Evolutionary conservation across 2,797 vertebrate genomes (phyloP).

Genomic region (Gymnoscopelus braueri): DNA sequence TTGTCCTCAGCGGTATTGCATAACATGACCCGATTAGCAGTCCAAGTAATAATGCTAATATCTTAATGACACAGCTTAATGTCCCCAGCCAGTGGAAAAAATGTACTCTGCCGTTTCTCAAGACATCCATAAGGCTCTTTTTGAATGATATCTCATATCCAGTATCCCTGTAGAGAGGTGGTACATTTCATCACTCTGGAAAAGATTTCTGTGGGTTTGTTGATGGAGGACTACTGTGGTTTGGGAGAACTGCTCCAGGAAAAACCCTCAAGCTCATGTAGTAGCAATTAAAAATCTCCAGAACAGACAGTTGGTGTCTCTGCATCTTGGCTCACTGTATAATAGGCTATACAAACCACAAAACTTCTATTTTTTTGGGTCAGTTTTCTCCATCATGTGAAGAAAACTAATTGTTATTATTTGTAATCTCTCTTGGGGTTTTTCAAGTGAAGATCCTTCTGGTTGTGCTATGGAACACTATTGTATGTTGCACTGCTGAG

Average conservation of each 20-base stretch:
- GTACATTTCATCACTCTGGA: conserved; percentile 9
- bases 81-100: no score
- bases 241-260: conserved; percentile 35
- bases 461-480: conserved; percentile 22
- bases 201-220: conserved; percentile 6
- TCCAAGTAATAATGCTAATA: no score
- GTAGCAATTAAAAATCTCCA: conserved; percentile 32
- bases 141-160: neutral
- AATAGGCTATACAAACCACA: conserved; percentile 12
- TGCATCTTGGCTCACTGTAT: conserved; percentile 45
- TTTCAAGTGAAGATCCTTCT: conserved; percentile 41
- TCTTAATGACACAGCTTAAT: no score
- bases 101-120: no score
- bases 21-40: no score
- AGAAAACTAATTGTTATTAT: conserved; percentile 55
- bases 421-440: conserved; percentile 58
- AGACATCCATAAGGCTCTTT: no score
- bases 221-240: conserved; percentile 13
- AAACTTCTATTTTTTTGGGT: conserved; percentile 28
- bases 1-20: no score
- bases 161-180: neutral
- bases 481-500: conserved; percentile 31
- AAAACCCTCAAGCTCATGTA: conserved; percentile 29
- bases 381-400: conserved; percentile 40
- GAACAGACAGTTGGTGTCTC: conserved; percentile 49